Base-by-base conservation (phyloP, 2,888 invertebrate species). In the Allacma fusca region DNA sequence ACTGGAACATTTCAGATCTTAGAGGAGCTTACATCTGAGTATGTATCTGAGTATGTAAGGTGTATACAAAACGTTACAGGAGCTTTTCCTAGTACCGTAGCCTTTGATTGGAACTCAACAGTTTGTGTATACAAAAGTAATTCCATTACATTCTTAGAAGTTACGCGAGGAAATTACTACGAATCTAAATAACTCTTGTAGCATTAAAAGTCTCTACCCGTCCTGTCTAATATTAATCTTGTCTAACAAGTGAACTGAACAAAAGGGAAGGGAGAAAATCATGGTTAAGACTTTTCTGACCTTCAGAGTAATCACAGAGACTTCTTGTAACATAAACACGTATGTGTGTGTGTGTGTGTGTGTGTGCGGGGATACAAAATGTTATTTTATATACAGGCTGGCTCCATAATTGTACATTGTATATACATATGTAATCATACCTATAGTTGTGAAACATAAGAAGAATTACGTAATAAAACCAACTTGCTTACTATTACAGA, bases 241-340 rank as follows among this genome's bases (percentile, higher is more conserved):
- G 65, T 28, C 65, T 65, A 65, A 65, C 29, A 65, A 65, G 26
- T 26, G 65, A 65, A 26, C 29, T 65, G 65, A 65, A 65, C 65
- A 65, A 65, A 65, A 50, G 28, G 29, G 65, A 26, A 65, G 7
- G 29, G 28, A 26, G 26, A 28, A n/a, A 50, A 19, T 50, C 50
- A 50, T 50, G 50, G 34, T 50, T 19, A 50, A 50, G 50, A n/a
- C 16, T 34, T 72, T 29, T 59, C n/a, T 73, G 73, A 73, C 73
- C 73, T 73, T 73, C 73, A 62, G 62, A 29, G 28, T 73, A 73
- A 73, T 73, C 73, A 73, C 62, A 13, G 50, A 50, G 50, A 50
- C 50, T 19, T 1, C 50, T 19, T 50, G 5, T 50, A 50, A n/a
- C 50, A 34, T 34, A 50, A 50, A 50, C 50, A 50, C 19, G 40